Conservation (phyloP, 2,888 invertebrate genomes). For the Axea sp. region DNA sequence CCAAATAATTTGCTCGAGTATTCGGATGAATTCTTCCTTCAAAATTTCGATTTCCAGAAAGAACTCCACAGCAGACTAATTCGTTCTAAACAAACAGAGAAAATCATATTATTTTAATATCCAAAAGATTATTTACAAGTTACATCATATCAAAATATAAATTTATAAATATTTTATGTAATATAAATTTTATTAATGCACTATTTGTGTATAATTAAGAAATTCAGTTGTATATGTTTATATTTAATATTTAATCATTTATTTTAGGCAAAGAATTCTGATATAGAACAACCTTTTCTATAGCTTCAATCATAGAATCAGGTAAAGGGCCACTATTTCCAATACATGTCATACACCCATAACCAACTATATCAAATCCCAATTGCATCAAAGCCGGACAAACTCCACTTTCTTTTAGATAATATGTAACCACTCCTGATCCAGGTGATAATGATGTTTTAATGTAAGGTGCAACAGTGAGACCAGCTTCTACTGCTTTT, state of each 20-base stretch:
- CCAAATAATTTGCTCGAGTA: conserved; percentile 97
- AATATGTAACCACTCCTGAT: conserved; percentile 96
- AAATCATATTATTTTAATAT: too few relatives aligned
- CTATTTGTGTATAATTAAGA: too few relatives aligned
- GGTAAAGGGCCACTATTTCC: conserved; percentile 98
- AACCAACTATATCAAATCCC: conserved; percentile 98
- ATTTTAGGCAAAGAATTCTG: neutral
- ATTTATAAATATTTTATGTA: too few relatives aligned
- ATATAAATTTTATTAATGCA: too few relatives aligned
- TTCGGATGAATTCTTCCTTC: conserved; percentile 98
- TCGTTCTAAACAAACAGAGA: conserved; percentile 92
- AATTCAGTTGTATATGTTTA: too few relatives aligned
- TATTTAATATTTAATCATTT: too few relatives aligned
- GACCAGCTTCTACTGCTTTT: conserved; percentile 95
- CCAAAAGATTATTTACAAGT: too few relatives aligned
- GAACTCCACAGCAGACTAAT: conserved; percentile 95
- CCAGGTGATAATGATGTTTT: conserved; percentile 98
- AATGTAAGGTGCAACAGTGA: conserved; percentile 94
- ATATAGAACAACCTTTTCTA: conserved; percentile 71
- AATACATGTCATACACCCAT: conserved; percentile 99
- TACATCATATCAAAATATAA: too few relatives aligned
- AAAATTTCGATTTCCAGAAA: conserved; percentile 98
- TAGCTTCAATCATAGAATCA: conserved; percentile 80
- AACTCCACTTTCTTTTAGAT: conserved; percentile 93
- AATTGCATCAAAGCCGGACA: conserved; percentile 90